A percentile compares a stretch with the other conserved stretches of the same genome.
phyloP scores from a whole-genome alignment of 2,888 invertebrate genomes.

The Trypoxylon attenuatum region DNA sequence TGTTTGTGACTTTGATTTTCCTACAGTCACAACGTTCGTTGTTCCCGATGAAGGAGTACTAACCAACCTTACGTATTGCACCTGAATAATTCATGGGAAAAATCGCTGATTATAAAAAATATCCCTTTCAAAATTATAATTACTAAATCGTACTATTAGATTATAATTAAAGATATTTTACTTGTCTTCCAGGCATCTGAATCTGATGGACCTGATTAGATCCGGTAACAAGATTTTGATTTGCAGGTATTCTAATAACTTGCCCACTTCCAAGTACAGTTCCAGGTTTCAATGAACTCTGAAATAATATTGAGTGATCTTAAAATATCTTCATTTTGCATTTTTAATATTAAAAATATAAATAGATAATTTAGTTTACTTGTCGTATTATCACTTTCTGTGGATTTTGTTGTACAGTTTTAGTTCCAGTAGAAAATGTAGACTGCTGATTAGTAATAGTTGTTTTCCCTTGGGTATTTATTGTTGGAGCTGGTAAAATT shows the following conservation, averaged over 20 bases:
- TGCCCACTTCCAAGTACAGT: constrained; percentile 71
- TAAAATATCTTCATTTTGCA: neutral
- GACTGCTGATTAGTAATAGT: constrained; percentile 62
- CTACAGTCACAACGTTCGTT: constrained; percentile 70
- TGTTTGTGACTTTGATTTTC: constrained; percentile 67
- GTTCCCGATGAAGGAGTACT: constrained; percentile 76
- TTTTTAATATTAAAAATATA: constrained; percentile 2
- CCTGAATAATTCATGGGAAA: constrained; percentile 54
- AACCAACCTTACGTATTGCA: constrained; percentile 84
- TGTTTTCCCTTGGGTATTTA: constrained; percentile 63
- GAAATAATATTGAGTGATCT: constrained; percentile 27
- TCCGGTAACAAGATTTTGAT: constrained; percentile 73
- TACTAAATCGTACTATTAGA: neutral
- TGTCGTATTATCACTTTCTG: constrained; percentile 78
- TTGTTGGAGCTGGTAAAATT: constrained; percentile 79
- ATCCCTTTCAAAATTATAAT: constrained; percentile 17
- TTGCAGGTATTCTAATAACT: constrained; percentile 76
- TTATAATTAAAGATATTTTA: constrained; percentile 66
- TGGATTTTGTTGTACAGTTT: constrained; percentile 70
- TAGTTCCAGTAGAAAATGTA: constrained; percentile 60
- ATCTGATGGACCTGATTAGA: constrained; percentile 81
- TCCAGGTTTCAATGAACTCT: constrained; percentile 73
- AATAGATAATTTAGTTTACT: constrained; percentile 51
- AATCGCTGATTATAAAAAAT: constrained; percentile 3
- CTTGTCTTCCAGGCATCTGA: constrained; percentile 83